Conservation (phyloP, 2,113 vertebrate species). For the Podiceps cristatus region DNA sequence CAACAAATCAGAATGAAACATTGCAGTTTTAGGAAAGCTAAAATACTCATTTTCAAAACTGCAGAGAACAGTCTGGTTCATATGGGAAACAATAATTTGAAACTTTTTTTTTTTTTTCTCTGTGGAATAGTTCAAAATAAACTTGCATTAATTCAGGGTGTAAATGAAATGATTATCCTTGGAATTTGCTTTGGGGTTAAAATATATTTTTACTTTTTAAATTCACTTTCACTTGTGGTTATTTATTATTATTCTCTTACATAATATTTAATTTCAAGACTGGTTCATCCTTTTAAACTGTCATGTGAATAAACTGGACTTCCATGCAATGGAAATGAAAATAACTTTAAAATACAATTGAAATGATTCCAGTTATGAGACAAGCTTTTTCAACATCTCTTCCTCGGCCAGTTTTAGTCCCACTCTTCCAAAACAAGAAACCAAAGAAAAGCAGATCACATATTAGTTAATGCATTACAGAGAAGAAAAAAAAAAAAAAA, state of each 20-base stretch:
- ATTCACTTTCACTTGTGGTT: background rate
- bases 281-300: background rate
- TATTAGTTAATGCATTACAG: background rate
- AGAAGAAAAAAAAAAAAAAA: background rate
- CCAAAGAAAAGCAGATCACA: background rate
- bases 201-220: background rate
- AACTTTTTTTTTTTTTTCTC: background rate
- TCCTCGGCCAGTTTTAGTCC: background rate
- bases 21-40: background rate
- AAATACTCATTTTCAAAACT: background rate
- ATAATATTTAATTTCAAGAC: background rate
- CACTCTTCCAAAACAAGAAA: background rate
- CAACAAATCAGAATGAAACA: background rate
- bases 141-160: background rate
- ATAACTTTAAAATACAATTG: background rate
- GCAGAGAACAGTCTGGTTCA: background rate
- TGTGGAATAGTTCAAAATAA: background rate
- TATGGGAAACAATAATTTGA: background rate
- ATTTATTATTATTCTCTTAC: background rate
- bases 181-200: background rate
- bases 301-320: background rate
- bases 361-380: background rate
- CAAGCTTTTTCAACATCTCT: background rate
- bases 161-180: background rate
- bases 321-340: background rate